Percentiles rank a stretch among this genome's conserved stretches.
Evolutionary conservation across 1,140 invertebrate genomes (phyloP).

Genomic region (Drosophila murphyi): DNA sequence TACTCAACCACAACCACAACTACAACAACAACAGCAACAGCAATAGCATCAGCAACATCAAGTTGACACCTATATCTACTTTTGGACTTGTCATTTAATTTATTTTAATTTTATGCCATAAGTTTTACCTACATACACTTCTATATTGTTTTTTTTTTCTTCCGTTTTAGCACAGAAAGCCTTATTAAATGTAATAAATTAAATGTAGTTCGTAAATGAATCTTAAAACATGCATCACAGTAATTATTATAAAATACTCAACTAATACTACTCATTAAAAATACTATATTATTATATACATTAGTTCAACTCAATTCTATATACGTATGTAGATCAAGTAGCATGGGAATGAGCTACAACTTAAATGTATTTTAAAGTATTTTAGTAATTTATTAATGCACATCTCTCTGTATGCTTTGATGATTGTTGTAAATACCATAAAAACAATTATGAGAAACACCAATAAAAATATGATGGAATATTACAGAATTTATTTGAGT

Average conservation of each 20-base stretch:
- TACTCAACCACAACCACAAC: slow-evolving; percentile 5
- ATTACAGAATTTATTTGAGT: slow-evolving; percentile 13
- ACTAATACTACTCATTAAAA: slow-evolving; percentile 43
- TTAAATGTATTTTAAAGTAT: slow-evolving; percentile 74
- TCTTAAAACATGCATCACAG: slow-evolving; percentile 60
- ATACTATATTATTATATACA: slow-evolving; percentile 10
- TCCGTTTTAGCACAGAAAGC: slow-evolving; percentile 27
- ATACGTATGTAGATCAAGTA: slow-evolving; percentile 29
- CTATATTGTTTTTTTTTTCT: slow-evolving; percentile 31
- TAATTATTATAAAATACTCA: slow-evolving; percentile 77
- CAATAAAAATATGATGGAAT: slow-evolving; percentile 29
- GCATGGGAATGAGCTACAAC: slow-evolving; percentile 46
- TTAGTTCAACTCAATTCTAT: slow-evolving; percentile 12
- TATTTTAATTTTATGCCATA: slow-evolving; percentile 24
- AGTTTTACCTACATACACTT: slow-evolving; percentile 16
- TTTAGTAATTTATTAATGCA: slow-evolving; percentile 64
- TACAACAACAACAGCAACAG: slow-evolving; percentile 8
- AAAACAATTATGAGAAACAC: slow-evolving; percentile 22
- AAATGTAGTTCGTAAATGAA: slow-evolving; percentile 29
- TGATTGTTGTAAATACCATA: slow-evolving; percentile 69
- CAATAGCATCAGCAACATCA: slow-evolving; percentile 1
- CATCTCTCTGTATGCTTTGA: slow-evolving; percentile 59
- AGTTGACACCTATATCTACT: slow-evolving; percentile 8
- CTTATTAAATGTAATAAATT: slow-evolving; percentile 42
- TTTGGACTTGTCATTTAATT: slow-evolving; percentile 25